Evolutionary conservation across 2,797 vertebrate genomes (phyloP), one percentile per base, ranked within the genome.

Genomic region (Danio jaintianensis): DNA sequence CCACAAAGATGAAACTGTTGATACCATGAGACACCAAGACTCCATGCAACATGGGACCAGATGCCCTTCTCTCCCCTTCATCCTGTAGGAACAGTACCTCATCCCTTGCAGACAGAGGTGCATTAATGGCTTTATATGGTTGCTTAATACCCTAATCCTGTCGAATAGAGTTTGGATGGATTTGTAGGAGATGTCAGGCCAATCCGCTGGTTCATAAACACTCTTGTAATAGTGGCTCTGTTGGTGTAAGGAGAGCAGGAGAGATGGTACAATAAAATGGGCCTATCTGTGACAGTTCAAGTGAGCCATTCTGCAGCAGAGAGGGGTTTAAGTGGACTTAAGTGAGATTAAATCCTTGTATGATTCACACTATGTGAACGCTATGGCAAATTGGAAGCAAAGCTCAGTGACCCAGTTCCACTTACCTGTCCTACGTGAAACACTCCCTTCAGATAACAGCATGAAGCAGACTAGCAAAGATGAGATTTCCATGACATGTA

Each of bases 311-410:
- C 78, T 85, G 84, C 72, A 76, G 83, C 84, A 71, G 74, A 83
- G 81, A 83, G 67, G 85, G 84, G 84, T 87, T 89, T 88, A 88
- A 89, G 86, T 87, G 86, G 87, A 87, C 86, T 88, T 86, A 85
- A 76, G 82, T 79, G 84, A 87, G 83, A 86, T 87, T 85, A 87
- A 89, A 89, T 87, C 86, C 85, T 80, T 87, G 83, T 87, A 83
- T 86, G 85, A 88, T 87, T 86, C 84, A 86, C 70, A 85, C 83
- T 85, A 84, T 86, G 83, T 80, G 80, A 83, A 84, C 72, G 62
- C 59, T 84, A 74, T 78, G 63, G 72, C 74, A 88, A 89, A 88
- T 88, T 87, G 80, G 80, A 83, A 85, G 80, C 55, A 84, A 73
- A 83, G 83, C 84, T 86, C 78, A 76, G 83, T 84, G 85, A 85